Conservation (phyloP, 1,140 invertebrate species). For the Drosophila albomicans region DNA sequence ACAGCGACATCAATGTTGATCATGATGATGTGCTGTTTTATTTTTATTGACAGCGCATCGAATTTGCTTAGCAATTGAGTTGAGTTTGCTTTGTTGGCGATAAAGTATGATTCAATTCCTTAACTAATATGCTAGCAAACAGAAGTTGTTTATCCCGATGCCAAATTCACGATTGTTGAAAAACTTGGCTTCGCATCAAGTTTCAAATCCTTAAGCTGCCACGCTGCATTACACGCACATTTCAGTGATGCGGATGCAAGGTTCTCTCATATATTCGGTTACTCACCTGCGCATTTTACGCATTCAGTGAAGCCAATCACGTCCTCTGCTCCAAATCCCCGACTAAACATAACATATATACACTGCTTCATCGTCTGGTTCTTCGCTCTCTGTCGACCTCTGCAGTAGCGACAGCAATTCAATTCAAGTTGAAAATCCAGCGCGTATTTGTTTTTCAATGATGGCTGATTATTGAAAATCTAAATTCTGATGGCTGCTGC, state of each 20-base stretch:
- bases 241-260: conserved; percentile 14
- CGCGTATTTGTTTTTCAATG: conserved; percentile 83
- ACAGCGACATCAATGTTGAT: background rate
- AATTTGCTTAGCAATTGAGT: conserved; percentile 26
- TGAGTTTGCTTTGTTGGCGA: conserved; percentile 2
- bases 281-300: conserved; percentile 53
- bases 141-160: background rate
- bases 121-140: conserved; percentile 6
- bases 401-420: conserved; percentile 52
- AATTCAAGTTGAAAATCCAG: conserved; percentile 72
- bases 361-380: background rate
- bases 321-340: conserved; percentile 63
- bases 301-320: conserved; percentile 74
- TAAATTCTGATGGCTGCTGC: conserved; percentile 65
- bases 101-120: conserved; percentile 33
- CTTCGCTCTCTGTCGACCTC: background rate
- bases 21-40: conserved; percentile 19
- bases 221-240: conserved; percentile 51
- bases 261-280: background rate
- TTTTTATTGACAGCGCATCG: conserved; percentile 48
- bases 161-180: background rate
- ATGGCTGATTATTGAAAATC: conserved; percentile 83
- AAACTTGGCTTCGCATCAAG: background rate
- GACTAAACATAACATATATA: conserved; percentile 16
- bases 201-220: conserved; percentile 34